These are phyloP conservation scores for Euwallacea similis DNA, from an alignment of 1,140 invertebrate genomes.

Conservation along the genomic window DNA sequence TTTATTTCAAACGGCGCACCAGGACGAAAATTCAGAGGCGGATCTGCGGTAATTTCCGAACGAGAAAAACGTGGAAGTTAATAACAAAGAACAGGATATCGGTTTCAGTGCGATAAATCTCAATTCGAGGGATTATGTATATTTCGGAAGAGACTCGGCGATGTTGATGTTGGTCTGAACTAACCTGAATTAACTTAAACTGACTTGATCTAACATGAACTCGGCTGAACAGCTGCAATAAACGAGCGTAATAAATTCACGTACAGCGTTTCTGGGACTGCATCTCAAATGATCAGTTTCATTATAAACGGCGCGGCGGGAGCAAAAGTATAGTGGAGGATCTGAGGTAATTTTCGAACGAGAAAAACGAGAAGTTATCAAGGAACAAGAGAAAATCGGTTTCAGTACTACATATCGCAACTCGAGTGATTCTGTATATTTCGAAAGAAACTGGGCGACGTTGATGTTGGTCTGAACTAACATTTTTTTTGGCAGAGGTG, in stretches of 20 bases:
- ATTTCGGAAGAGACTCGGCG: background rate
- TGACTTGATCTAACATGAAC: too few relatives aligned
- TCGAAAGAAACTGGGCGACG: too few relatives aligned
- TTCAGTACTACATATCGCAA: too few relatives aligned
- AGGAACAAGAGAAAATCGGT: too few relatives aligned
- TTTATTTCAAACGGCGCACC: background rate
- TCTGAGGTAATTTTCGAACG: background rate
- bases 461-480: too few relatives aligned
- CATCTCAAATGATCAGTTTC: background rate
- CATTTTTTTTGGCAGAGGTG: too few relatives aligned
- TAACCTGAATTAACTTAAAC: too few relatives aligned
- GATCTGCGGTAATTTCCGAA: background rate
- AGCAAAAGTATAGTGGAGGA: background rate
- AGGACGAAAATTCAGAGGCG: background rate
- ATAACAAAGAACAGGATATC: too few relatives aligned
- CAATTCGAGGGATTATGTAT: too few relatives aligned
- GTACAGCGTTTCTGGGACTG: background rate
- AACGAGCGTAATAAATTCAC: slow-evolving; percentile 15
- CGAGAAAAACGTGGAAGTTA: background rate
- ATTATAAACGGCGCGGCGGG: background rate
- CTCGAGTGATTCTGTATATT: too few relatives aligned
- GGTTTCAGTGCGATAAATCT: too few relatives aligned
- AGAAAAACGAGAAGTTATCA: too few relatives aligned
- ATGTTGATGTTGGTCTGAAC: background rate
- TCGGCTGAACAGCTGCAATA: slow-evolving; percentile 20